Base-by-base conservation (phyloP, 2,888 invertebrate genomes). In the Litoditis marina region DNA sequence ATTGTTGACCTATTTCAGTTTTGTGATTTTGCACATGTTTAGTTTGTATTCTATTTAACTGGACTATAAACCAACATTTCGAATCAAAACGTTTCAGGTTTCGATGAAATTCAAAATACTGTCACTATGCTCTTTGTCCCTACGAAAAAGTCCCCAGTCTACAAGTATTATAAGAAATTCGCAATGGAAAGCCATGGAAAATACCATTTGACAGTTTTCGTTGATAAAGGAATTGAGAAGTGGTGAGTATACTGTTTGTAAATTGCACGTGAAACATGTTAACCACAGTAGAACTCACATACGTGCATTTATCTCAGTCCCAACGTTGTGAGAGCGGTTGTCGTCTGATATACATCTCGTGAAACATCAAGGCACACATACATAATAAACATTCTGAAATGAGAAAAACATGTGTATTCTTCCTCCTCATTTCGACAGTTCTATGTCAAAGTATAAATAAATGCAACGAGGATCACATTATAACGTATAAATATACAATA, bases 181-280 rank as follows among this genome's bases (percentile, higher is more conserved):
- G 70, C 68, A 2, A 63, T 49, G 34, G 55, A 64, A 28, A 63
- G 53, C 25, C 68, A 69, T 49, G 73, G 73, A 42, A 59, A 59
- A n/a, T 70, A 34, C 27, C 73, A 73, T 56, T 51, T 73, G n/a
- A 53, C 60, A 0, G 63, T 64, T 0, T 2, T 73, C 56, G 59
- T 73, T 1, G 53, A 60, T 1, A 28, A 56, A 19, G 63, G 63
- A 4, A 65, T 73, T 1, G 46, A 57, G 27, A 56, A 62, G 46
- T 72, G 72, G 71, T 63, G 42, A 49, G 51, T 16, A 19, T 22
- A 27, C 7, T 19, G 5, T 46, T 16, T 4, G 4, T 16, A 16
- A 39, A 16, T 39, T 39, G 11, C 39, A 39, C n/a, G 11, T 39
- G 39, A 13, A 39, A 39, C 13, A 11, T 39, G 11, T 39, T 11